Evolutionary conservation across 2,797 vertebrate genomes (phyloP).

Genomic region (Mormyrops attenuatus): DNA sequence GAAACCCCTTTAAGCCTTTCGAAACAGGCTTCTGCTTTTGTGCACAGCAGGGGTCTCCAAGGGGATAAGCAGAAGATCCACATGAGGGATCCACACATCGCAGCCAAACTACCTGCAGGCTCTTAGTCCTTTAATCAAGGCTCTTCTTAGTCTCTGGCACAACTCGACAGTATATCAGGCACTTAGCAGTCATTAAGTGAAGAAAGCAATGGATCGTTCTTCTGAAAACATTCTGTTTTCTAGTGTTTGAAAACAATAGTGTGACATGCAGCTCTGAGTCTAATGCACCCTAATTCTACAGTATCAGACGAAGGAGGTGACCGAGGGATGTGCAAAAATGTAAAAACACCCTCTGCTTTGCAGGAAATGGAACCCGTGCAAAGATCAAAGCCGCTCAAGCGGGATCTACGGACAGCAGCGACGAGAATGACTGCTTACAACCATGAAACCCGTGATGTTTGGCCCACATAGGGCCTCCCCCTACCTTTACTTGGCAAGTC

Average conservation of each 20-base stretch:
- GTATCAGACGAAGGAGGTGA: background rate
- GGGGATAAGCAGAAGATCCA: background rate
- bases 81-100: background rate
- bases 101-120: background rate
- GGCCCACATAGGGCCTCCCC: background rate
- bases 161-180: background rate
- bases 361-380: background rate
- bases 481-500: background rate
- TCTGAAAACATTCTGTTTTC: background rate
- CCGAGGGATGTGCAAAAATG: background rate
- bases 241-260: background rate
- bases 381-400: background rate
- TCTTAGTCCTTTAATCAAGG: background rate
- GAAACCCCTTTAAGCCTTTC: background rate
- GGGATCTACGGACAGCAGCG: background rate
- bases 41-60: background rate
- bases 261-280: background rate
- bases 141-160: background rate
- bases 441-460: background rate
- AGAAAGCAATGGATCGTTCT: background rate
- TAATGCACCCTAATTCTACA: background rate
- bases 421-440: background rate
- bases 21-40: background rate
- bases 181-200: background rate
- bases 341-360: background rate